Evolutionary conservation across 2,797 vertebrate genomes (phyloP), one percentile per base, ranked within the genome.

Genomic region (Gobio occitaniae): DNA sequence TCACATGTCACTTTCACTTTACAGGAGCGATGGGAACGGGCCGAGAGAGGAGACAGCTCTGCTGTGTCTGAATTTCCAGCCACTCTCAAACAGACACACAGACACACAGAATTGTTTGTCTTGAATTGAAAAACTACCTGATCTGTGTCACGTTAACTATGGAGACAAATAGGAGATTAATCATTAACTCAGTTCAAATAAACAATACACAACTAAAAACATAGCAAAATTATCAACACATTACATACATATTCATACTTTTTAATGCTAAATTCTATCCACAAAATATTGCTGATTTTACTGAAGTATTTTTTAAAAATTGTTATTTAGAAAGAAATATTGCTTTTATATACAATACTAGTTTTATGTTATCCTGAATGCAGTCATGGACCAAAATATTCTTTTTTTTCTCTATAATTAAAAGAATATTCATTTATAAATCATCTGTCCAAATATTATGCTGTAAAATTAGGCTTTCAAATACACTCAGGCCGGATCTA

Each of bases 1-100:
- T 96, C 97, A 97, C 96, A 95, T 97, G 96, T 94, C 95, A 96
- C 93, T 95, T 95, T 93, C 94, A 93, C 92, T 96, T 95, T 94
- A 93, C 91, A 90, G 89, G 84, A 69, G 89, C 93, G 92, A 86
- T 91, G 89, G 92, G 93, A 93, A 94, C 91, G 91, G 93, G 92
- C 91, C 79, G 86, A 77, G 92, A 92, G 91, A 91, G 92, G 92
- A 91, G 93, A 94, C 91, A 92, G 93, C 41, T 74, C 80, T 12
- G 50, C 71, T 85, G 47, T 69, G 75, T 80, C 79, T 87, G 82
- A 83, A 89, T 87, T 82, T 90, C 86, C 59, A 79, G 83, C 74
- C 80, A 63, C 66, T 81, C 77, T 86, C 59, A 32, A 63, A 78
- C 54, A n/a, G 41, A 61, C 78, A 52, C 3, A 47, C 38, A 25